Evolutionary conservation across 2,888 invertebrate genomes (phyloP), one percentile per base, ranked within the genome.

Genomic region (Folsomia candida): DNA sequence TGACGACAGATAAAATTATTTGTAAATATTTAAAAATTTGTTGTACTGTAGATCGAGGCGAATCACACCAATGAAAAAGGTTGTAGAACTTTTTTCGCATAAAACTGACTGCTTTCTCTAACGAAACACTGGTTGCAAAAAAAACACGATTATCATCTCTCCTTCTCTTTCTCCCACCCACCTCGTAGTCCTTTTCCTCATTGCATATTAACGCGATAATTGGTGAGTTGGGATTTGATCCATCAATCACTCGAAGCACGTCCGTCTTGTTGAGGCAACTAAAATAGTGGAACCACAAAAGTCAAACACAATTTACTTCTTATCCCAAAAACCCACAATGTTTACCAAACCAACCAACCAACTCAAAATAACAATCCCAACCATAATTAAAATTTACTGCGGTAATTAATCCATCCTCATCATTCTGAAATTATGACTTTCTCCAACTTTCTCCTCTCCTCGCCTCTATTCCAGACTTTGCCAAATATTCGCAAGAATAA

Each of bases 231-330:
- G 89, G 85, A 81, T 90, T 89, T 81, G 88, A 88, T 4, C 93
- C 92, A 82, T 94, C 93, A 84, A 92, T 91, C 72, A 93, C 90
- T 81, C 91, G 91, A 82, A 94, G 89, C 82, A 93, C 89, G 84
- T 94, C 93, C 65, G 91, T 90, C 75, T 91, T 88, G 81, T 90
- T 89, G 80, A 92, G 86, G 62, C 72, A 72, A 62, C 72, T 72
- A 60, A 29, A 70, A 70, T n/a, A 28, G 27, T 37, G 20, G n/a
- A 57, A 37, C 37, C 4, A 9, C n/a, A n/a, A n/a, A n/a, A 57
- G 47, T 47, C 47, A 57, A 6, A n/a, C 26, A 26, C 11, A 60
- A 11, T 60, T 14, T 60, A 26, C 60, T 18, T 60, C 60, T 14
- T 25, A 9, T 9, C 37, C 14, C 37, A 37, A 14, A 4, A 9